phyloP scores from a whole-genome alignment of 2,113 vertebrate species.

The Siniperca knerii region DNA sequence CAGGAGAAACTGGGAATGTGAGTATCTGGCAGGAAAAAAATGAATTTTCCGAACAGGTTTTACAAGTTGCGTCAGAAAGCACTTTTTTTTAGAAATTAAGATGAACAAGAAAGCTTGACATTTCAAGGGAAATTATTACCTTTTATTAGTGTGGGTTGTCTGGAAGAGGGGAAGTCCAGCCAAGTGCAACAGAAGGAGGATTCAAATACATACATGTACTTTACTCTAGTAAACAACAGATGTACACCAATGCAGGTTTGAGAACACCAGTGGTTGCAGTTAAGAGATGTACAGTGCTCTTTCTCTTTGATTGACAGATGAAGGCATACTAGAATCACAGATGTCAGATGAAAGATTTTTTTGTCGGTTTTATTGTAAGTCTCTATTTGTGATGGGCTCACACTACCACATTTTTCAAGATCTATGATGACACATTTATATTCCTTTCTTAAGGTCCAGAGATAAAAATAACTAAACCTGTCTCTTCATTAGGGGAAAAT shows the following conservation, averaged over 20 bases:
- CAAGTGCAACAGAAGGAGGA: neutral
- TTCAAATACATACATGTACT: constrained; percentile 24
- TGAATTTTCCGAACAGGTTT: neutral
- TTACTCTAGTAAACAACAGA: neutral
- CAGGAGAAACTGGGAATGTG: constrained; percentile 91
- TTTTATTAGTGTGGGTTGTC: accelerated
- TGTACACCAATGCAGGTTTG: neutral
- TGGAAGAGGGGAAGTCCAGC: neutral
- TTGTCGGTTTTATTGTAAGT: neutral
- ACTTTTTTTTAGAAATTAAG: neutral
- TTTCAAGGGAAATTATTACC: neutral
- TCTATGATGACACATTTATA: neutral
- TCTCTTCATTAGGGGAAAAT: constrained; percentile 85
- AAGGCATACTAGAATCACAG: neutral
- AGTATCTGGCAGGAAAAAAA: constrained; percentile 66
- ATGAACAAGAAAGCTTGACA: neutral
- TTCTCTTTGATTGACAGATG: neutral
- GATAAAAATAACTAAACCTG: neutral
- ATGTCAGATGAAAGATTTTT: neutral
- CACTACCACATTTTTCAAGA: neutral
- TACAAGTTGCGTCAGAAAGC: neutral
- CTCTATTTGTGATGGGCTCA: neutral
- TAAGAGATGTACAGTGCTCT: neutral
- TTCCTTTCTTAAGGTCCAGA: neutral
- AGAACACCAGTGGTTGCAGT: neutral